These are phyloP conservation scores for Astatoreochromis straeleni DNA, from an alignment of 2,113 vertebrate genomes.

Conservation along the genomic window DNA sequence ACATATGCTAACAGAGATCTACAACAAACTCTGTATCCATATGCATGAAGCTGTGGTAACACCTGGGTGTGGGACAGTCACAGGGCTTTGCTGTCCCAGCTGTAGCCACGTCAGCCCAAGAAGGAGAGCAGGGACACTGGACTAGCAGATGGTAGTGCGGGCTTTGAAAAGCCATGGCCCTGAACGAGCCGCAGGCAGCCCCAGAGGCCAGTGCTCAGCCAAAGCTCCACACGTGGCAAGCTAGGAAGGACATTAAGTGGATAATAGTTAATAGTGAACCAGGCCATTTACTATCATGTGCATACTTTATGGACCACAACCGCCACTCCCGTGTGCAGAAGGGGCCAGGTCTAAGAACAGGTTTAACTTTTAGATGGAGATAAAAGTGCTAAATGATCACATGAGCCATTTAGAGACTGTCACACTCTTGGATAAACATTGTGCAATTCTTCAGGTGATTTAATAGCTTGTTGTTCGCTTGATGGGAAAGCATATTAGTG, in stretches of 20 bases:
- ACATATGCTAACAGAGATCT: constrained; percentile 31
- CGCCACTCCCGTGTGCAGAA: constrained; percentile 41
- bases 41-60: constrained; percentile 47
- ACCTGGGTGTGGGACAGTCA: constrained; percentile 40
- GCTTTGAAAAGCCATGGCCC: constrained; percentile 68
- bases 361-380: constrained; percentile 67
- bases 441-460: constrained; percentile 54
- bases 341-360: constrained; percentile 23
- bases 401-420: constrained; percentile 44
- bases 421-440: constrained; percentile 67
- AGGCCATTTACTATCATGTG: constrained; percentile 76
- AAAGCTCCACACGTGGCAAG: constrained; percentile 60
- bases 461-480: constrained; percentile 38
- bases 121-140: constrained; percentile 21
- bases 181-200: constrained; percentile 69
- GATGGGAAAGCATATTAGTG: constrained; percentile 25
- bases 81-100: constrained; percentile 14
- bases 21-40: constrained; percentile 42
- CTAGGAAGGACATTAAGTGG: constrained; percentile 70
- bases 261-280: constrained; percentile 77
- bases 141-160: constrained; percentile 66
- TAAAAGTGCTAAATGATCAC: constrained; percentile 53
- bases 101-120: constrained; percentile 28
- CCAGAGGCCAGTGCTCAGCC: constrained; percentile 55
- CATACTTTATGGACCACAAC: constrained; percentile 72